Base-by-base conservation (phyloP, 2,113 vertebrate species). In the Hiodon tergisus region DNA sequence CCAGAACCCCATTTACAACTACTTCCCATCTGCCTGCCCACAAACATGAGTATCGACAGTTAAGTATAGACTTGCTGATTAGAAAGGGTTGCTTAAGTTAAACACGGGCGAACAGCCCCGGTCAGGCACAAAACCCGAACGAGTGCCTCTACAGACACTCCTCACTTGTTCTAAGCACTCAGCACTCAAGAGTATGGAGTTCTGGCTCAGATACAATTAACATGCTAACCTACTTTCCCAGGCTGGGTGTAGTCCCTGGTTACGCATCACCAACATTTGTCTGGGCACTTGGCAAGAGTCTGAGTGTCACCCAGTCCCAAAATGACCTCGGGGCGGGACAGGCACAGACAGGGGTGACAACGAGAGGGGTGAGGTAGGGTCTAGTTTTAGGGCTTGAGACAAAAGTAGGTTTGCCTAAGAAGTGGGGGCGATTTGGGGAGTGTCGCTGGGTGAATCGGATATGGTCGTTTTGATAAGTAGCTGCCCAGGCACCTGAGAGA, bases 211-310 rank as follows among this genome's bases (percentile, higher is more conserved):
- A 17, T 52, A 65, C 48, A 48, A n/a, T 73, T 57, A 79, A 76
- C 67, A 77, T 16, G 66, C 70, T 77, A 77, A 67, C 76, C 71
- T 74, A 80, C 74, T 74, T 82, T 75, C 47, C 72, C 48, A 48
- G 55, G 69, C 60, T 57, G 68, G 5, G 69, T 52, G 31, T 60
- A 55, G 46, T 13, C 46, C 46, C 47, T 16, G 52, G 14, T 53
- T 66, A 62, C 66, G 54, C 65, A 46, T 52, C 13, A 71, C 47
- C 76, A 77, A 73, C 65, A 71, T 69, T 72, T 78, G 77, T 78
- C 72, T 75, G 72, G 78, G 67, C 10, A 6, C 13, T 73, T 67
- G 61, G 61, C 61, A 5, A 17, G n/a, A 63, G 61, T 63, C n/a
- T 6, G 63, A 50, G 6, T 8, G 16, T 70, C 16, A 11, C 16